Conservation (phyloP, 2,888 invertebrate genomes). For the Trichopria drosophilae region DNA sequence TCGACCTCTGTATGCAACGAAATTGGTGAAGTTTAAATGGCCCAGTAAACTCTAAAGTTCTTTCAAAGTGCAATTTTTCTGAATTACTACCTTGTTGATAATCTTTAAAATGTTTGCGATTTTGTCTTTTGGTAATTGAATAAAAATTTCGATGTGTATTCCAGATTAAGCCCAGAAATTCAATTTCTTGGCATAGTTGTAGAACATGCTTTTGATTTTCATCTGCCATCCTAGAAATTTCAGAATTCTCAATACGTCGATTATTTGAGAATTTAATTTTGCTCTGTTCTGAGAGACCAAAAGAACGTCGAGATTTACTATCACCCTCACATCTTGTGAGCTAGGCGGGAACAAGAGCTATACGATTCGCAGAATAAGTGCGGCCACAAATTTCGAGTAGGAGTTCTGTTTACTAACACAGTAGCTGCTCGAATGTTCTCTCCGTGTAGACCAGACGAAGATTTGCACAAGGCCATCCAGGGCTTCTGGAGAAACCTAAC, state of each 20-base stretch:
- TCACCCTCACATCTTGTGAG: conserved; percentile 8
- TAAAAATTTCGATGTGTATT: conserved; percentile 16
- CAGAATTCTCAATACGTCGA: conserved; percentile 10
- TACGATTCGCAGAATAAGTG: conserved; percentile 39
- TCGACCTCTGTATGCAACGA: conserved; percentile 26
- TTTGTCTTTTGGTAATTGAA: conserved; percentile 10
- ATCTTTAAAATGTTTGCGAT: no score
- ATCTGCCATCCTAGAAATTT: conserved; percentile 21
- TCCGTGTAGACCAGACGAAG: conserved; percentile 32
- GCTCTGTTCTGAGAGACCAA: no score
- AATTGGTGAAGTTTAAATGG: no score
- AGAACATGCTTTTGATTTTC: conserved; percentile 23
- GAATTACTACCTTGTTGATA: no score
- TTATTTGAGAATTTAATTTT: conserved; percentile 9
- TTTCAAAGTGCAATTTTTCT: conserved; percentile 13
- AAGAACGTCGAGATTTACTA: conserved; percentile 27
- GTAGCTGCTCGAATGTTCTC: conserved; percentile 30
- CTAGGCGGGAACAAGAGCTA: conserved; percentile 29
- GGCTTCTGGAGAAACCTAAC: no score
- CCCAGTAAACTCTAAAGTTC: conserved; percentile 25
- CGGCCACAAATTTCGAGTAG: no score
- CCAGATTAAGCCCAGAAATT: conserved; percentile 26
- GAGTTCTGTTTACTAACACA: conserved; percentile 37
- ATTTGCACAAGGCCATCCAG: no score
- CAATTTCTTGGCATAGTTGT: conserved; percentile 20